Base-by-base conservation (phyloP, 2,888 invertebrate genomes). In the Phymatocera aterrima region DNA sequence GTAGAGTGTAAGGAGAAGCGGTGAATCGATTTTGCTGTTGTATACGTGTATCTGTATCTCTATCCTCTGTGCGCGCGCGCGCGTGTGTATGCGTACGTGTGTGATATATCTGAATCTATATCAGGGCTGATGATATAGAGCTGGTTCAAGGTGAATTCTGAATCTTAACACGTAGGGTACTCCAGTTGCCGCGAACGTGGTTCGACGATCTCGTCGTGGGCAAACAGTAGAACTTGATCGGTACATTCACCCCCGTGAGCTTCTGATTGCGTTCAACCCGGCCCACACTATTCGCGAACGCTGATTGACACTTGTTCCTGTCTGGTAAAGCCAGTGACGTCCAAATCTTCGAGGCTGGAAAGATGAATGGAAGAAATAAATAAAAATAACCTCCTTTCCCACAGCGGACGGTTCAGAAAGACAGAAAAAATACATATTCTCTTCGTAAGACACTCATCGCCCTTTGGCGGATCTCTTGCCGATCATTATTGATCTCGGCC, bases 281-380 rank as follows among this genome's bases (percentile, higher is more conserved):
- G 80, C 79, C 77, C 81, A 81, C 77, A 64, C 79, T 78, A 78
- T 77, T 75, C 75, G 81, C 80, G 83, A 84, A 84, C 81, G 83
- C 87, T 88, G 88, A 88, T 88, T 87, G 88, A 88, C 87, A 87
- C 87, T 88, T 87, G 87, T 87, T 87, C 86, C 83, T 83, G 84
- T 82, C 84, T 84, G 82, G 74, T 79, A 80, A 72, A 48, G 34
- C 48, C 72, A 72, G 72, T 72, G 51, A 48, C 72, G 72, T 48
- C 34, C 6, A 46, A 68, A 68, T 68, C 28, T 68, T 46, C 68
- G 6, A 24, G n/a, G 37, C 24, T 24, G n/a, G 34, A 60, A 28
- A n/a, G n/a, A 31, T 4, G 24, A 15, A 68, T 24, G 15, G 46
- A 57, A 46, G 8, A 2, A 40, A 10, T 15, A 46, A 46, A 46